Conservation (phyloP, 2,113 vertebrate species). For the Oophaga pumilio region DNA sequence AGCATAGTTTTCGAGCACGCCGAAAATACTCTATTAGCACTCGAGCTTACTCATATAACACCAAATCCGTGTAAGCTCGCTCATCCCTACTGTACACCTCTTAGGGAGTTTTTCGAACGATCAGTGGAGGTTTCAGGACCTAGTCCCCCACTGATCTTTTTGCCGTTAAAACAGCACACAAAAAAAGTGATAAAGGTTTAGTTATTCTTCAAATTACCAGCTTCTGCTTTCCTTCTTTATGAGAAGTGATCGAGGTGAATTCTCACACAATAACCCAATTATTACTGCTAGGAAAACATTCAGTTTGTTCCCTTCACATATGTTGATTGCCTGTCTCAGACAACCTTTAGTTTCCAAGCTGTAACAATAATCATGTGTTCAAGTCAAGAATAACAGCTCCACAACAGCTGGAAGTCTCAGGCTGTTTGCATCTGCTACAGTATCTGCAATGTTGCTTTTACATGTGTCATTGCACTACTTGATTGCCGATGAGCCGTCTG, state of each 20-base stretch:
- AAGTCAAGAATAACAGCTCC: not conserved
- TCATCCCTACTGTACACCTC: too few relatives aligned
- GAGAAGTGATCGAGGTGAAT: not conserved
- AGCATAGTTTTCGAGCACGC: too few relatives aligned
- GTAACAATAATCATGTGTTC: constrained; percentile 1
- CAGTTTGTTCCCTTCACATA: not conserved
- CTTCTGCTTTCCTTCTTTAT: not conserved
- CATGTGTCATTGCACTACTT: not conserved
- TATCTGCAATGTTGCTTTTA: not conserved
- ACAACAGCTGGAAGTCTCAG: not conserved
- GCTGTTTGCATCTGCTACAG: not conserved
- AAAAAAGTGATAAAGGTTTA: too few relatives aligned
- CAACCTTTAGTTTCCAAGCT: not conserved
- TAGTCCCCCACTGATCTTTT: too few relatives aligned
- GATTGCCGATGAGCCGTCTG: not conserved
- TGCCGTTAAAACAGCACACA: too few relatives aligned
- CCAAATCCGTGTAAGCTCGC: too few relatives aligned
- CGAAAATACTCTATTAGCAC: too few relatives aligned
- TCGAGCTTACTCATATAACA: too few relatives aligned
- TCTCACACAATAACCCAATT: not conserved
- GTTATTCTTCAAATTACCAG: too few relatives aligned
- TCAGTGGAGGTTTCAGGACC: too few relatives aligned
- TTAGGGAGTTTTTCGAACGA: too few relatives aligned
- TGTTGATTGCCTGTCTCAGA: not conserved
- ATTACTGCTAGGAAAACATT: not conserved